Conservation (phyloP, 2,888 invertebrate species). For the Torymus auratus region DNA sequence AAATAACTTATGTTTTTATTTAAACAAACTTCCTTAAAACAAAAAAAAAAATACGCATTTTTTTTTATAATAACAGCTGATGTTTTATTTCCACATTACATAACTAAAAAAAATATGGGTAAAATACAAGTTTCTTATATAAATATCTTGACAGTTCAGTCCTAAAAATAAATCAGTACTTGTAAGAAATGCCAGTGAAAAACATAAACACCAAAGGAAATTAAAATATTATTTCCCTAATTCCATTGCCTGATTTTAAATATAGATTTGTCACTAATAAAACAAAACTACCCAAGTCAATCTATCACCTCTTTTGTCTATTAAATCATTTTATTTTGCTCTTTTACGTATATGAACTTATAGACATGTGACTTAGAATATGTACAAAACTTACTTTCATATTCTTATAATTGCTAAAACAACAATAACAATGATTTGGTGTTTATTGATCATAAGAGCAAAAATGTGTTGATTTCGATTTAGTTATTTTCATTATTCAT, state of each 20-base stretch:
- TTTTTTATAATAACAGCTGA: conserved; percentile 48
- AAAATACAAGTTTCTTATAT: conserved; percentile 23
- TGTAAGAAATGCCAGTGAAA: conserved; percentile 36
- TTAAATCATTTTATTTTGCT: conserved; percentile 13
- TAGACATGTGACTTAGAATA: conserved; percentile 46
- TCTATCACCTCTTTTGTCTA: conserved; percentile 32
- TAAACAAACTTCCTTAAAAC: conserved; percentile 1
- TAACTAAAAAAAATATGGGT: conserved; percentile 38
- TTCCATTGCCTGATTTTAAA: conserved; percentile 6
- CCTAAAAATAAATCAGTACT: conserved; percentile 31
- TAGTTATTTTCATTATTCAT: conserved; percentile 46
- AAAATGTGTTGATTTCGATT: conserved; percentile 26
- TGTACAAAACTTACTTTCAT: conserved; percentile 52
- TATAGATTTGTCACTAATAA: conserved; percentile 9
- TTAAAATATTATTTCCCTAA: conserved; percentile 22
- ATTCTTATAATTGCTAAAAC: conserved; percentile 35
- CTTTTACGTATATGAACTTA: conserved; percentile 25
- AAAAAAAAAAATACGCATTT: conserved; percentile 13
- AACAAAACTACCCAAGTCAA: conserved; percentile 38
- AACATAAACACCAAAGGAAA: conserved; percentile 24
- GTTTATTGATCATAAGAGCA: conserved; percentile 18
- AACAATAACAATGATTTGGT: conserved; percentile 42
- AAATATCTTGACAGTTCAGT: conserved; percentile 27
- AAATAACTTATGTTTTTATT: conserved; percentile 33
- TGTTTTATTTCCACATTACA: conserved; percentile 45